Conservation (phyloP, 2,888 invertebrate species). For the Acrobasis consociella region DNA sequence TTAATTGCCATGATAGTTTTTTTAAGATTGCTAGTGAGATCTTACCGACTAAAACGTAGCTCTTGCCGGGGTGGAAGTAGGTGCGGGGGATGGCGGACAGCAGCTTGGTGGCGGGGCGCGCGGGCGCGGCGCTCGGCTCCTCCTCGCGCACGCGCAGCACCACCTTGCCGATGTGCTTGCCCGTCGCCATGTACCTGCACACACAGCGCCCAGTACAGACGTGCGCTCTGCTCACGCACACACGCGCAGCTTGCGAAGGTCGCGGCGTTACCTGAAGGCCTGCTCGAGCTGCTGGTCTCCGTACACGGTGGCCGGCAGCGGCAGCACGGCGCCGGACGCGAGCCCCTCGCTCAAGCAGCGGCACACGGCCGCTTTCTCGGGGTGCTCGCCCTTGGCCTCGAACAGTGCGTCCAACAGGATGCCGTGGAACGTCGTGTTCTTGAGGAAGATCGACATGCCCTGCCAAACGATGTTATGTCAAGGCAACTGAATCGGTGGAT, state of each 20-base stretch:
- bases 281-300: conserved; percentile 94
- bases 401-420: conserved; percentile 97
- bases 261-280: conserved; percentile 86
- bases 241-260: neutral
- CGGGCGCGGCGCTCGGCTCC: conserved; percentile 74
- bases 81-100: conserved; percentile 93
- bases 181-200: conserved; percentile 93
- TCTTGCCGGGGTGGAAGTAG: conserved; percentile 90
- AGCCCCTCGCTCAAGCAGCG: conserved; percentile 93
- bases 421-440: conserved; percentile 98
- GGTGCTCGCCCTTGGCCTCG: conserved; percentile 83
- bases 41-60: conserved; percentile 89
- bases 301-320: conserved; percentile 94
- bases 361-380: conserved; percentile 89
- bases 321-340: conserved; percentile 92
- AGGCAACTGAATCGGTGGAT: no score
- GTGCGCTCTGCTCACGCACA: neutral
- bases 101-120: conserved; percentile 76
- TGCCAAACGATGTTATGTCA: conserved; percentile 39
- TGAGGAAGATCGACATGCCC: conserved; percentile 97
- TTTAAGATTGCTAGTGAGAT: neutral
- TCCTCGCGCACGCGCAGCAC: conserved; percentile 94
- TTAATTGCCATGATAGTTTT: no score
- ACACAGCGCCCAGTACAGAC: neutral
- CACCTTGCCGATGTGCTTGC: conserved; percentile 99